Base-by-base conservation (phyloP, 2,113 vertebrate species). In the Galbula dea region DNA sequence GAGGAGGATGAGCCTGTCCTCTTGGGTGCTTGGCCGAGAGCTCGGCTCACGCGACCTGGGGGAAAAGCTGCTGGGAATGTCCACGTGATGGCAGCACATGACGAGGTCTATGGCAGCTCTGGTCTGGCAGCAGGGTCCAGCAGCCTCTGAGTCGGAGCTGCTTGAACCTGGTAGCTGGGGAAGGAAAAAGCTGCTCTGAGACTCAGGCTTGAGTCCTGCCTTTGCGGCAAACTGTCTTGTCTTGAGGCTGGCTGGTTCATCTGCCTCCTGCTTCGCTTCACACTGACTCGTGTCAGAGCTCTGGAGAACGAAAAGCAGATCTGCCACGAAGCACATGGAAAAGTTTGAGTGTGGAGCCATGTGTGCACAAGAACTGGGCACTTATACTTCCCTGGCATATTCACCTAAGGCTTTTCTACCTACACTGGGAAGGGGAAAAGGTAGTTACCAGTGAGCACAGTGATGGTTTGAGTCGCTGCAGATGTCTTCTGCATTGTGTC, bases 301-400 rank as follows among this genome's bases (percentile, higher is more conserved):
- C 30, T 29, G 5, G 34, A 1, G 37, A n/a, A 15, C 3, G 17
- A 49, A 39, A 45, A 37, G 12, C 39, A 4, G 7, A 7, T 14
- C 61, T 8, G 21, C 37, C 3, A 0, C 3, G 15, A 29, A 21
- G 3, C 7, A 0, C 0, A 3, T 18, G 54, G 6, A 32, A 22
- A 26, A 15, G 19, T 20, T n/a, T 6, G 14, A 27, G 30, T 9
- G 45, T 3, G 0, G 37, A n/a, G 30, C 49, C 2, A 0, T 2
- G 18, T 12, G 11, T 18, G n/a, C 21, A 15, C 26, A 3, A 9
- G 32, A 18, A 43, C 48, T 16, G 19, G 17, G 41, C 1, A 2
- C 41, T 43, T 19, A 18, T 12, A 12, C 5, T 3, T 8, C 9
- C 7, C 1, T 9, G 13, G 8, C 43, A 1, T 10, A n/a, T 30